phyloP scores from a whole-genome alignment of 2,797 vertebrate genomes.

The Enteromius trimaculatus region DNA sequence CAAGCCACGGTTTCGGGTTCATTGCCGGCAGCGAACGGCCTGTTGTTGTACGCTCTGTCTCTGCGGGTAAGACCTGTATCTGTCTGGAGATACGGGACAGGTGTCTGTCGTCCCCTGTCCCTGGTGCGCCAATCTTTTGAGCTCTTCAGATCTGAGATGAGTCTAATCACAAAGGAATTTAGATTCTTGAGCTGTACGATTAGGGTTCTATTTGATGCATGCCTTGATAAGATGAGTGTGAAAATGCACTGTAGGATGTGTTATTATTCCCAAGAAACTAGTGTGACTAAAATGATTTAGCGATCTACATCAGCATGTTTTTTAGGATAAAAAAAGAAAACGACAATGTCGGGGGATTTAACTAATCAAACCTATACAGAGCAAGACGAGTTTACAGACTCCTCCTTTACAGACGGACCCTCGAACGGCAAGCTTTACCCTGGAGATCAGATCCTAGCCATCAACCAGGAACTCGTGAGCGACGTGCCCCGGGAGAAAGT shows the following conservation, averaged over 20 bases:
- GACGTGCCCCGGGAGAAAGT: slow-evolving; percentile 94
- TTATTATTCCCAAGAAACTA: not conserved
- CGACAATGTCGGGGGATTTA: slow-evolving; percentile 3
- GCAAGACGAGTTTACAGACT: slow-evolving; percentile 31
- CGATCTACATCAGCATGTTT: not conserved
- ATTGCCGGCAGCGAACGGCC: slow-evolving; percentile 94
- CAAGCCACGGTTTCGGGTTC: slow-evolving; percentile 93
- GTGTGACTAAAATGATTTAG: not conserved
- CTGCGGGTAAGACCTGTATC: slow-evolving; percentile 81
- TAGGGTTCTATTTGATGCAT: not conserved
- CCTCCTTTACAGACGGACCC: slow-evolving; percentile 84
- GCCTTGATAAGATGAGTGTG: not conserved
- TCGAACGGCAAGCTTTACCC: slow-evolving; percentile 95
- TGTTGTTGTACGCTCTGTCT: slow-evolving; percentile 95
- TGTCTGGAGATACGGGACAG: slow-evolving; percentile 50
- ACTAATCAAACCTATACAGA: slow-evolving; percentile 4
- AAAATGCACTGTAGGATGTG: not conserved
- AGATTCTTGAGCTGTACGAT: not conserved
- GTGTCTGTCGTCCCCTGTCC: slow-evolving; percentile 41
- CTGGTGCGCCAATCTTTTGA: slow-evolving; percentile 51
- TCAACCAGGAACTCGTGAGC: slow-evolving; percentile 94
- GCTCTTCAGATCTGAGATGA: not conserved
- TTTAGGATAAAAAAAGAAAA: not conserved
- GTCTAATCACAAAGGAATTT: not conserved
- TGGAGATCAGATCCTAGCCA: slow-evolving; percentile 97